Conservation (phyloP, 1,140 invertebrate species). For the Pseudomyrmex gracilis region DNA sequence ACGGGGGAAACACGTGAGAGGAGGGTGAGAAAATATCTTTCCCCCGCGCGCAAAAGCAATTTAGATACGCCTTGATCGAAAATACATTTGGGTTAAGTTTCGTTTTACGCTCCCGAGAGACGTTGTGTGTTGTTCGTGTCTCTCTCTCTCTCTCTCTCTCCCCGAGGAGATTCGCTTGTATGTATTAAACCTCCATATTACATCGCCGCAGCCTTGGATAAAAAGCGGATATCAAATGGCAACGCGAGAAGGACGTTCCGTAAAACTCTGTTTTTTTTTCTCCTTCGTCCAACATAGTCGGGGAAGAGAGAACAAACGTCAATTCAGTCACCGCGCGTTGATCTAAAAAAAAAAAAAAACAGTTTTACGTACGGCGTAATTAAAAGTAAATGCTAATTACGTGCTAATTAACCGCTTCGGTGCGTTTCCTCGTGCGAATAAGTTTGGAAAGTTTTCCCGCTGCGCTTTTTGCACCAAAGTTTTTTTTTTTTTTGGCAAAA, state of each 20-base stretch:
- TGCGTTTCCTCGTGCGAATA: no score
- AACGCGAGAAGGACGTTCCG: background rate
- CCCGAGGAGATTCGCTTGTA: slow-evolving; percentile 14
- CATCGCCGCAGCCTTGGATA: slow-evolving; percentile 21
- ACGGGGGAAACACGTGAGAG: background rate
- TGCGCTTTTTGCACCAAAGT: no score
- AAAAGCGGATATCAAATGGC: slow-evolving; percentile 11
- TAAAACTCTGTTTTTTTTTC: background rate
- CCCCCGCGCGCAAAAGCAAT: background rate
- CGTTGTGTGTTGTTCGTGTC: background rate
- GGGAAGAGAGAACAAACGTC: no score
- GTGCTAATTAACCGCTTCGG: no score
- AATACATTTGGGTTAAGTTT: background rate
- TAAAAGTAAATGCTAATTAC: no score
- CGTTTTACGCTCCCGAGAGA: background rate
- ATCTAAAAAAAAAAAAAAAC: no score
- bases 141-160: background rate
- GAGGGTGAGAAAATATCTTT: background rate
- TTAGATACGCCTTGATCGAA: slow-evolving; percentile 30
- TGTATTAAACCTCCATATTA: slow-evolving; percentile 31
- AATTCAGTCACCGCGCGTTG: no score
- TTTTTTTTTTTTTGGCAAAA: no score
- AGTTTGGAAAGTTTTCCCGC: no score
- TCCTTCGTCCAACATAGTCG: no score
- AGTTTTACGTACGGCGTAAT: no score